Evolutionary conservation across 2,888 invertebrate genomes (phyloP).

Genomic region (Calameuta idolon): DNA sequence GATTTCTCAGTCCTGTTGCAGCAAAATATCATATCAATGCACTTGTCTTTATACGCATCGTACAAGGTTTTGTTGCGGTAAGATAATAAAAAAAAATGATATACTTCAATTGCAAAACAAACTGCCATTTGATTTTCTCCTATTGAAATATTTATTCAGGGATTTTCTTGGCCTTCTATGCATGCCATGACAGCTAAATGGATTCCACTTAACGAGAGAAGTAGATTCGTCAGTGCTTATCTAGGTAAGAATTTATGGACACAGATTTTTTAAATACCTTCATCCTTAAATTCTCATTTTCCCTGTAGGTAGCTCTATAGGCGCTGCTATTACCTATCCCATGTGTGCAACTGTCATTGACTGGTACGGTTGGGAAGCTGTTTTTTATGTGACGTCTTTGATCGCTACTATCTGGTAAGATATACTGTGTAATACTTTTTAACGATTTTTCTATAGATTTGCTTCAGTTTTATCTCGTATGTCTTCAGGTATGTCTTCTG

Average conservation of each 20-base stretch:
- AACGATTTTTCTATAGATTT: background rate
- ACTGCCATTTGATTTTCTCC: slow-evolving; percentile 5
- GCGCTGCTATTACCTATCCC: slow-evolving; percentile 77
- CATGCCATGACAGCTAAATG: slow-evolving; percentile 83
- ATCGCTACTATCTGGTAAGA: slow-evolving; percentile 75
- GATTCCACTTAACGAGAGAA: slow-evolving; percentile 85
- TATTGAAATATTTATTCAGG: slow-evolving; percentile 63
- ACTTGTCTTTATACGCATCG: slow-evolving; percentile 72
- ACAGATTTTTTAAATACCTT: background rate
- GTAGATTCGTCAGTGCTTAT: slow-evolving; percentile 76
- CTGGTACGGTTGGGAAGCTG: slow-evolving; percentile 77
- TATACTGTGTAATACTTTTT: background rate
- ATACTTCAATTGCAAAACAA: background rate
- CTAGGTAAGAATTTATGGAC: slow-evolving; percentile 63
- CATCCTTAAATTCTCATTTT: background rate
- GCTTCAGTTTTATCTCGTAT: background rate
- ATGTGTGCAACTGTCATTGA: slow-evolving; percentile 77
- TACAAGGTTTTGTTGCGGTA: slow-evolving; percentile 80
- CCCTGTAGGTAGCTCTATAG: slow-evolving; percentile 73
- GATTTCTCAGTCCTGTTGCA: slow-evolving; percentile 76
- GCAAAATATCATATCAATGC: slow-evolving; percentile 71
- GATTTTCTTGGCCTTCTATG: slow-evolving; percentile 81
- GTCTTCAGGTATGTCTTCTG: slow-evolving; percentile 67
- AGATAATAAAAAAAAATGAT: slow-evolving; percentile 48
- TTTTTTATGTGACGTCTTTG: slow-evolving; percentile 76